Conservation (phyloP, 2,888 invertebrate species). For the Rhagium mordax region DNA sequence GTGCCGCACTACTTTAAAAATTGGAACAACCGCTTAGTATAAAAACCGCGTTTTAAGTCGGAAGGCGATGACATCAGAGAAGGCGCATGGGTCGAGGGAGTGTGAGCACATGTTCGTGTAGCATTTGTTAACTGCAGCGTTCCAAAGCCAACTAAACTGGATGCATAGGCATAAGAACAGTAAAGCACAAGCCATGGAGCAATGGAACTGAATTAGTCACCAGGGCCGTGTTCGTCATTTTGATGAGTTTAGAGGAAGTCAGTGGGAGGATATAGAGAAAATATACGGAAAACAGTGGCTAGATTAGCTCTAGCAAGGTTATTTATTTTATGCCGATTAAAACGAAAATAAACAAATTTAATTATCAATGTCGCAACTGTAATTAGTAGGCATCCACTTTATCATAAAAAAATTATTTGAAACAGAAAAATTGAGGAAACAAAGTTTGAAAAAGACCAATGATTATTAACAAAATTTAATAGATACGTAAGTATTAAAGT, state of each 20-base stretch:
- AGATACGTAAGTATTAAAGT: too few species aligned
- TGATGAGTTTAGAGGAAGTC: conserved; percentile 56
- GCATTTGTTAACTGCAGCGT: conserved; percentile 48
- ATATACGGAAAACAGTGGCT: conserved; percentile 45
- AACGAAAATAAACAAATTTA: conserved; percentile 12
- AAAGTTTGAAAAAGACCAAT: too few species aligned
- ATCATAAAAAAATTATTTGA: too few species aligned
- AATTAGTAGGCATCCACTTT: background rate
- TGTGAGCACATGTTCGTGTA: conserved; percentile 46
- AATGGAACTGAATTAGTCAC: conserved; percentile 61
- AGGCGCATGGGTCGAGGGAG: conserved; percentile 34
- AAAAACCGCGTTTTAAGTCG: conserved; percentile 8
- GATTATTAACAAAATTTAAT: too few species aligned
- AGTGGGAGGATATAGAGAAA: conserved; percentile 55
- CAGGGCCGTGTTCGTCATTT: conserved; percentile 61
- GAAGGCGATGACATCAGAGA: conserved; percentile 36
- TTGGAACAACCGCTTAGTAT: background rate
- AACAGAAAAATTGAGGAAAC: too few species aligned
- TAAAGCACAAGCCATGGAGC: conserved; percentile 50
- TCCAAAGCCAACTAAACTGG: conserved; percentile 54
- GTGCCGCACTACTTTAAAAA: conserved; percentile 7
- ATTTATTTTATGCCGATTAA: conserved; percentile 30
- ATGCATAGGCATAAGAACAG: conserved; percentile 53
- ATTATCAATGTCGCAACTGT: background rate
- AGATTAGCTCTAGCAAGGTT: conserved; percentile 45